These are phyloP conservation scores for Cuniculus paca DNA, from an alignment of 2,797 vertebrate species.

Conservation along the genomic window DNA sequence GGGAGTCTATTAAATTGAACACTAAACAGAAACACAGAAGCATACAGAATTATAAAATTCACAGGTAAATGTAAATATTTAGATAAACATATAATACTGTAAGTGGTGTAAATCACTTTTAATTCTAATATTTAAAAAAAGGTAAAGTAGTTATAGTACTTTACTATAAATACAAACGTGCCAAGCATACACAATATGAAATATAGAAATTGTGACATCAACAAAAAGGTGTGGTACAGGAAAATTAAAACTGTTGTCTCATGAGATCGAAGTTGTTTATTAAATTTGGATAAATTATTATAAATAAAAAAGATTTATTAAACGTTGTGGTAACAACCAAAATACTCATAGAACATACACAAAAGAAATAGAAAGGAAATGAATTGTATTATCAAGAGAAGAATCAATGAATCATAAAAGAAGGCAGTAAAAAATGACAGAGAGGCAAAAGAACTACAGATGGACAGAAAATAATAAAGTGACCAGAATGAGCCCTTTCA, in stretches of 20 bases:
- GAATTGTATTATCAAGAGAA: background rate
- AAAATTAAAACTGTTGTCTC: background rate
- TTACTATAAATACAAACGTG: background rate
- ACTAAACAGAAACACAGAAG: background rate
- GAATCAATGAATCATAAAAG: background rate
- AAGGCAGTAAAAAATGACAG: background rate
- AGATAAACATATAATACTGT: background rate
- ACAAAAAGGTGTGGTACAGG: background rate
- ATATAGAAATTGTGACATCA: background rate
- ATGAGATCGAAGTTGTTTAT: background rate
- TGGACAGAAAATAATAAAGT: background rate
- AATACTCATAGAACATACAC: background rate
- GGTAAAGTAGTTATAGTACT: background rate
- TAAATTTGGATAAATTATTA: background rate
- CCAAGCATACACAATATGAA: background rate
- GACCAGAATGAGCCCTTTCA: background rate
- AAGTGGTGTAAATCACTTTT: background rate
- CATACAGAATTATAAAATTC: background rate
- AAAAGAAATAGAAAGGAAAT: background rate
- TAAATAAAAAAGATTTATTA: background rate
- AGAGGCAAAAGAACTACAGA: background rate
- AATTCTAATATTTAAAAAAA: background rate
- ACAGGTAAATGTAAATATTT: background rate
- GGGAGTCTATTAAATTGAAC: background rate
- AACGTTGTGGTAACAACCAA: background rate